Percentiles rank a stretch among this genome's conserved stretches.
phyloP scores from a whole-genome alignment of 2,888 invertebrate genomes.

The Aproaerema taeniolella region DNA sequence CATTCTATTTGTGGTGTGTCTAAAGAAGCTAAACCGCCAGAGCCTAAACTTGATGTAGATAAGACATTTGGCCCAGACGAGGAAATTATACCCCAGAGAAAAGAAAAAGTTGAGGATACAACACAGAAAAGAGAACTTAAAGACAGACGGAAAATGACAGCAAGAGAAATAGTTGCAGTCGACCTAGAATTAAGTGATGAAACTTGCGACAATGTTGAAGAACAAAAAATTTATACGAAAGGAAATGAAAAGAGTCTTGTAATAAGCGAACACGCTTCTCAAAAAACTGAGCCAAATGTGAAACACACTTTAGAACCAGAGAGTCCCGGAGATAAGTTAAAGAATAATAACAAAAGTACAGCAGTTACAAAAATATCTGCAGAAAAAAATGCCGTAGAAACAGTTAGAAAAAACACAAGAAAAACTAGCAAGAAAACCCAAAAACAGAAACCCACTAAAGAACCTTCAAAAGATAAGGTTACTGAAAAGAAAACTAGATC shows the following conservation, averaged over 20 bases:
- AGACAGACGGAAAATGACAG: not conserved
- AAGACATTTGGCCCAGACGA: not conserved
- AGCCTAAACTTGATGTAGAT: conserved; percentile 3
- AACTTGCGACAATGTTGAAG: conserved; percentile 35
- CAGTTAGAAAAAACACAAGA: conserved; percentile 25
- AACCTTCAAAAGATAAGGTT: conserved; percentile 12
- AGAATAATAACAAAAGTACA: too few relatives aligned
- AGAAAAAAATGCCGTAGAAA: not conserved
- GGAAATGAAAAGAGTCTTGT: too few relatives aligned
- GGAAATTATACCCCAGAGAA: not conserved
- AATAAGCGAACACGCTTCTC: too few relatives aligned
- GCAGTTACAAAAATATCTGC: not conserved
- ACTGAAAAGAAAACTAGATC: conserved; percentile 25
- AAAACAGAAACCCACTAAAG: conserved; percentile 24
- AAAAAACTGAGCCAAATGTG: too few relatives aligned
- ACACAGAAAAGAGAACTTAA: not conserved
- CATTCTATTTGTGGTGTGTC: not conserved
- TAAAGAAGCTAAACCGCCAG: not conserved
- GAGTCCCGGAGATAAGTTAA: too few relatives aligned
- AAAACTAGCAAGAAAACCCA: conserved; percentile 32
- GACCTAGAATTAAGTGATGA: conserved; percentile 67
- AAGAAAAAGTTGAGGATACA: not conserved
- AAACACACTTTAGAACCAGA: too few relatives aligned
- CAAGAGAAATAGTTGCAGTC: conserved; percentile 39
- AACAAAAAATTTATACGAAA: too few relatives aligned